Conservation (phyloP, 1,140 invertebrate species). For the Dendrolimus kikuchii region DNA sequence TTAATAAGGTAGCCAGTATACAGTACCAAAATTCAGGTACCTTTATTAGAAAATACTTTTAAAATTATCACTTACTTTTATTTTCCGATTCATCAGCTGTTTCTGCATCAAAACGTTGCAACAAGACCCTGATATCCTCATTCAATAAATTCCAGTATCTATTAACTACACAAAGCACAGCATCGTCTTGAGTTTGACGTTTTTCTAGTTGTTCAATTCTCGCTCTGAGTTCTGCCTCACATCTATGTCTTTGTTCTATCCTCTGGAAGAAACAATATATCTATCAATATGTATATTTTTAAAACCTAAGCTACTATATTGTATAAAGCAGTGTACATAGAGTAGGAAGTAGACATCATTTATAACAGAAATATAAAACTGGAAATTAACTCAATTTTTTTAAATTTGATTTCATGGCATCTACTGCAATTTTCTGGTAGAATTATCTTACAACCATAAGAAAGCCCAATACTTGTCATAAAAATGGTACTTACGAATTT, state of each 20-base stretch:
- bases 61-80: slow-evolving; percentile 78
- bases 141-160: slow-evolving; percentile 98
- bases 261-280: slow-evolving; percentile 72
- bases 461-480: no score
- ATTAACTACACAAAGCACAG: slow-evolving; percentile 97
- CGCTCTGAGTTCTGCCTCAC: slow-evolving; percentile 91
- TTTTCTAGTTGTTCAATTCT: slow-evolving; percentile 98
- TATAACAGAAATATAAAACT: no score
- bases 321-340: no score
- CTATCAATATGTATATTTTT: not conserved
- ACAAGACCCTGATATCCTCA: slow-evolving; percentile 94
- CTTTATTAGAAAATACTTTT: not conserved
- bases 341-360: no score
- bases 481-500: not conserved
- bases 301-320: no score
- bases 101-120: slow-evolving; percentile 97
- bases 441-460: no score
- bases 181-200: slow-evolving; percentile 97
- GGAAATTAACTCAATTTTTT: no score
- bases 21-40: not conserved
- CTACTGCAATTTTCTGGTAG: no score
- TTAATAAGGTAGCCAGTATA: no score
- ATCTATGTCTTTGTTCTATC: slow-evolving; percentile 91
- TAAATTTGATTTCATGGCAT: no score
- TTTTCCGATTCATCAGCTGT: slow-evolving; percentile 97